These are phyloP conservation scores for Papilio aristodemus DNA, from an alignment of 1,140 invertebrate species.

Conservation along the genomic window DNA sequence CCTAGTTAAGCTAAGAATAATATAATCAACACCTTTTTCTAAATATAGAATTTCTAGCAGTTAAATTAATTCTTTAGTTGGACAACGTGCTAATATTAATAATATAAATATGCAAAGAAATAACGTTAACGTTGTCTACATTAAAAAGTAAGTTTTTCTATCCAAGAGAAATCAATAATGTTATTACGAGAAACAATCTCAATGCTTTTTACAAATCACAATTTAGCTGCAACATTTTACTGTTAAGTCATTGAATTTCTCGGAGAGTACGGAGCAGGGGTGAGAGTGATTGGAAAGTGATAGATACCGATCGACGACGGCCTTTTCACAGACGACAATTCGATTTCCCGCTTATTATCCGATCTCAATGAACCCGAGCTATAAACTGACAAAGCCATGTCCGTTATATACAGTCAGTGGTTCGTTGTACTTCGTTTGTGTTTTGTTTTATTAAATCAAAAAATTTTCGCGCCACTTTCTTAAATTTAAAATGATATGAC, in stretches of 20 bases:
- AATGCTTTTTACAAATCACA: conserved; percentile 25
- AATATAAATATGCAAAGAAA: no score
- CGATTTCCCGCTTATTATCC: conserved; percentile 57
- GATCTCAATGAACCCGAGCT: conserved; percentile 45
- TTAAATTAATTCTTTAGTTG: no score
- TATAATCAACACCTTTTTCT: no score
- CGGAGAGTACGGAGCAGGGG: conserved; percentile 42
- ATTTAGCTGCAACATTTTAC: conserved; percentile 7
- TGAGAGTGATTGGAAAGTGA: conserved; percentile 56
- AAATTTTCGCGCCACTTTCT: not conserved
- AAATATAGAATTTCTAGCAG: no score
- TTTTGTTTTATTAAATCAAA: not conserved
- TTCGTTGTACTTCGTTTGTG: not conserved
- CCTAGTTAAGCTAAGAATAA: no score
- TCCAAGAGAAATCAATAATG: not conserved
- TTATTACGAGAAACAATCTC: not conserved
- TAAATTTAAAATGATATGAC: not conserved
- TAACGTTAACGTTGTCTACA: no score
- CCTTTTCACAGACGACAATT: conserved; percentile 44
- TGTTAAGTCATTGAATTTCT: conserved; percentile 39
- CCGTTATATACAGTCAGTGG: not conserved
- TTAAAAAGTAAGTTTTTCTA: no score
- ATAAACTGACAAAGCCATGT: conserved; percentile 39
- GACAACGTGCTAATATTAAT: no score
- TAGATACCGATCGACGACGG: conserved; percentile 52